Base-by-base conservation (phyloP, 2,888 invertebrate species). In the Zeuzera pyrina region DNA sequence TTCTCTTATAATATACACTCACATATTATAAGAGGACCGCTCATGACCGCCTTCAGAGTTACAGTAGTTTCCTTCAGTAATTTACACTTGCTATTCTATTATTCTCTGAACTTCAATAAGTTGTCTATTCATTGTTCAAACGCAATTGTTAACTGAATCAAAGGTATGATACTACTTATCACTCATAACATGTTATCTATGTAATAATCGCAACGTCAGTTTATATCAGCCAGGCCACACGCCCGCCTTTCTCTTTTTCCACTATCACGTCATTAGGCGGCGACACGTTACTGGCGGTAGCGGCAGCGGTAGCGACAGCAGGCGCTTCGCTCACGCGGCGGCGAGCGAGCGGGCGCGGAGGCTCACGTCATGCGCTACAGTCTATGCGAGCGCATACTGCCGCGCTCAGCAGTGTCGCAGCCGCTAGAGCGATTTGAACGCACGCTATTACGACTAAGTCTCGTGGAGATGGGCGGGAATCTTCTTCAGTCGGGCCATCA, bases 211-310 rank as follows among this genome's bases (percentile, higher is more conserved):
- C n/a, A n/a, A n/a, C 14, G 16, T n/a, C 33, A 36, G 21, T 57
- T 79, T 84, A 87, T 54, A 86, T 85, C 37, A 86, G 74, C 87
- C 87, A 88, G 14, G 87, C 87, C 4, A 87, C 86, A 15, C 86
- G 67, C 6, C 85, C 81, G 15, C 81, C 76, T 41, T 84, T 76
- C 32, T 86, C 86, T 30, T 63, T 53, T 43, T 77, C 74, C 2
- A 49, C 55, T 14, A 49, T 47, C 16, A 56, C 47, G 30, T 58
- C 56, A 11, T 67, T 65, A 39, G 72, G 59, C 27, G 70, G 52
- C 14, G 63, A 44, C 38, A 42, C 56, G 30, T 29, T 33, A 7
- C 61, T 62, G 10, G 59, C 54, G 27, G 62, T 29, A 45, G 67
- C 61, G 43, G 64, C n/a, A 2, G 56, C 52, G 41, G 53, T 39